Evolutionary conservation across 2,797 vertebrate species (phyloP), one percentile per base, ranked within the genome.

Genomic region (Diglossa cyanea): DNA sequence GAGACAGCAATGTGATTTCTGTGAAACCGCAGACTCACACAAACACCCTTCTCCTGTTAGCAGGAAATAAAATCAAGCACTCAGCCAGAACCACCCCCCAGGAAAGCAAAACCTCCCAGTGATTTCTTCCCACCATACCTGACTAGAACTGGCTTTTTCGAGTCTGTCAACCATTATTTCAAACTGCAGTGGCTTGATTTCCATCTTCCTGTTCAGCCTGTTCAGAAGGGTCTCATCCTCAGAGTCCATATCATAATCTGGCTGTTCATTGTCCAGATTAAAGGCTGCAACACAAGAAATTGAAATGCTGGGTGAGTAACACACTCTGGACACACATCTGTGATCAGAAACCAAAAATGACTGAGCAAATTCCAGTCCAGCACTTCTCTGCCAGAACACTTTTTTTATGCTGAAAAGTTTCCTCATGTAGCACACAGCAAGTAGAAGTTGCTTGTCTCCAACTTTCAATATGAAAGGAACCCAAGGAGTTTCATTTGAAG

Each of bases 211-310:
- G 97, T 99, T 99, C 48, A 99, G 98, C 92, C 99, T 98, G 97
- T 98, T 99, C 93, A 99, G 98, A 74, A 99, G 98, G 16, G 98
- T 99, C 94, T 99, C 99, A 61, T 99, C 99, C 97, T 99, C 99
- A 7, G 99, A 99, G 97, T 99, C 99, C 99, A 99, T 99, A 96
- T 99, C 99, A 48, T 99, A 99, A 98, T 99, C 99, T 40, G 99
- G 98, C 97, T 99, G 98, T 31, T 99, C 99, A 57, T 98, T 98
- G 97, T 99, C 99, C 97, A 99, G 98, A 96, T 99, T 98, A 88
- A 99, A 98, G 61, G 98, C 98, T 99, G 96, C 26, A 96, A 98
- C 7, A 54, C 57, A 61, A 55, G 33, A 14, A 33, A 51, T 3
- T 25, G 31, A 92, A 48, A 73, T 13, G 6, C 6, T 61, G 53